phyloP scores from a whole-genome alignment of 2,888 invertebrate genomes.

The Perizoma flavofasciatum region DNA sequence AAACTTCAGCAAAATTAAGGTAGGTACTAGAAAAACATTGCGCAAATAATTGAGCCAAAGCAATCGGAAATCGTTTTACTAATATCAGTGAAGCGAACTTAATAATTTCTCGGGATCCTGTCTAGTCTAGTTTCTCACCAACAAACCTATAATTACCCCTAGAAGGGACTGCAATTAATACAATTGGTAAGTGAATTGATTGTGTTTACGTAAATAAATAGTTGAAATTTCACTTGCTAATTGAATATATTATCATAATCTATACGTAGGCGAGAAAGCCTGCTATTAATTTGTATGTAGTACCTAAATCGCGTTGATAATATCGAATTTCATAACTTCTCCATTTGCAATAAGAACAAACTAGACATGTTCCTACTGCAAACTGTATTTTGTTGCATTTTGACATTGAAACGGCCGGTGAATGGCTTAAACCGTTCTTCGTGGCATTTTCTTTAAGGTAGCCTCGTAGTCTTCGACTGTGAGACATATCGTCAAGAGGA shows the following conservation, averaged over 20 bases:
- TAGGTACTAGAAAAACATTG: constrained; percentile 2
- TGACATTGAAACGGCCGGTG: too few relatives aligned
- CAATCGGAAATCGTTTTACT: constrained; percentile 25
- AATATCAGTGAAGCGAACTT: constrained; percentile 18
- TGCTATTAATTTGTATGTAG: constrained; percentile 25
- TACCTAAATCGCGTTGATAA: constrained; percentile 23
- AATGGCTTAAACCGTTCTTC: too few relatives aligned
- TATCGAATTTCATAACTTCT: not conserved
- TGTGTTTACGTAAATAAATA: not conserved
- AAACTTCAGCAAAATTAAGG: too few relatives aligned
- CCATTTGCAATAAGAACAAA: too few relatives aligned
- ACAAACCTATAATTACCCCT: constrained; percentile 24
- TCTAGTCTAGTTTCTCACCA: constrained; percentile 28
- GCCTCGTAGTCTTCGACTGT: too few relatives aligned
- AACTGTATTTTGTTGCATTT: too few relatives aligned
- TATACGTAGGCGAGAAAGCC: constrained; percentile 19
- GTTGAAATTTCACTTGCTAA: constrained; percentile 24
- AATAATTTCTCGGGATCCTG: constrained; percentile 32
- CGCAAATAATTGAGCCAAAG: constrained; percentile 18
- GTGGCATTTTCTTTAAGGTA: too few relatives aligned
- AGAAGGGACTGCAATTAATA: constrained; percentile 15
- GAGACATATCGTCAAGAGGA: too few relatives aligned
- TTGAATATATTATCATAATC: constrained; percentile 16
- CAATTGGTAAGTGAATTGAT: too few relatives aligned
- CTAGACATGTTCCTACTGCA: too few relatives aligned